Evolutionary conservation across 2,113 vertebrate species (phyloP).

Genomic region (Ibidorhyncha struthersii): DNA sequence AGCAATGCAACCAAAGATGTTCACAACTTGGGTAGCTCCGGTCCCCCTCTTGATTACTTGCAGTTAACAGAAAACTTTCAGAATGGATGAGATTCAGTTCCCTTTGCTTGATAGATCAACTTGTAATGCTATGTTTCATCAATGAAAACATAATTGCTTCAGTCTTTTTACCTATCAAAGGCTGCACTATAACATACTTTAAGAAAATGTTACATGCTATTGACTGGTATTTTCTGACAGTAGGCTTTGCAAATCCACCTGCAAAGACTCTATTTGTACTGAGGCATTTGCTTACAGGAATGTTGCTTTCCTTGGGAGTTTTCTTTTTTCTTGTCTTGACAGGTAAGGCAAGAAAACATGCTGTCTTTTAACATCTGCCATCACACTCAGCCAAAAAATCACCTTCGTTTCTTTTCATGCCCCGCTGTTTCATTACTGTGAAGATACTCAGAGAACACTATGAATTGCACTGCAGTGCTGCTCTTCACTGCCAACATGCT

Average conservation of each 20-base stretch:
- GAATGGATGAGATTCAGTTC: not conserved
- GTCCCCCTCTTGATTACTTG: not conserved
- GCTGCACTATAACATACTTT: not conserved
- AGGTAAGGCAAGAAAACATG: slow-evolving; percentile 10
- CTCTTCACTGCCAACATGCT: slow-evolving; percentile 8
- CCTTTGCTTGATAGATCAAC: not conserved
- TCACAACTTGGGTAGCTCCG: not conserved
- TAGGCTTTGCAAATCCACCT: not conserved
- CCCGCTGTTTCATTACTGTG: slow-evolving; percentile 31
- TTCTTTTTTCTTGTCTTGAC: not conserved
- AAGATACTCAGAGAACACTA: not conserved
- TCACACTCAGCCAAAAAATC: not conserved
- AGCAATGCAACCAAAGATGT: not conserved
- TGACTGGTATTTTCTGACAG: not conserved
- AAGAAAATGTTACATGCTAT: not conserved
- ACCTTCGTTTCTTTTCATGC: not conserved
- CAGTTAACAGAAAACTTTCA: not conserved
- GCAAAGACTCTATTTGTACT: not conserved
- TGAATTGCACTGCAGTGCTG: slow-evolving; percentile 24
- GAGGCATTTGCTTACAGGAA: not conserved
- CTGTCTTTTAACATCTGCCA: slow-evolving; percentile 41
- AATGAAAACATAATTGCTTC: not conserved
- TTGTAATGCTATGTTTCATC: not conserved
- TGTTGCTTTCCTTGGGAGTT: not conserved
- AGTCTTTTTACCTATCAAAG: not conserved